Base-by-base conservation (phyloP, 2,888 invertebrate species). In the Hesperia comma region DNA sequence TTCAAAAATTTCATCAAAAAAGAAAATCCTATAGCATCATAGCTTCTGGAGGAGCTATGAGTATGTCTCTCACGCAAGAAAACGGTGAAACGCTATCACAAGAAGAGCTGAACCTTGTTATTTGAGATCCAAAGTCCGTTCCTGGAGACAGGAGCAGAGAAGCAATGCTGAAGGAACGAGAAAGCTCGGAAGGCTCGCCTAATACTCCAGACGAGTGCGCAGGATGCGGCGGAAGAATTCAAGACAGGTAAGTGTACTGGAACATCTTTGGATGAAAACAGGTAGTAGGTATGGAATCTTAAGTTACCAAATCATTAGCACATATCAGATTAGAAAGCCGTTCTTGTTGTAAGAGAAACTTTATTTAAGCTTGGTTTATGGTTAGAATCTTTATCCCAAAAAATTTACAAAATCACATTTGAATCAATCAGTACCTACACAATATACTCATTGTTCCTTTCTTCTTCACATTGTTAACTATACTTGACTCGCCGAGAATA, bases 141-240 rank as follows among this genome's bases (percentile, higher is more conserved):
- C 81, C 80, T 74, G 74, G 75, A 77, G 80, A 76, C 75, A 80
- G 79, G 77, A 82, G 82, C 68, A 80, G 80, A 74, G 80, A 83
- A 79, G 80, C 80, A 72, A 95, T 95, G 95, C 89, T 95, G 87
- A 95, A 95, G 87, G 95, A 95, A 85, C 94, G 95, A 66, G 93
- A 94, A 77, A 90, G 94, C 84, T 88, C 93, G 83, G 87, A 88
- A 78, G 88, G 84, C 66, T 92, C 92, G 66, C 90, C 92, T 57
- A 79, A 82, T 53, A 76, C 83, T 54, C 90, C 92, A 4, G 92
- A 92, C 76, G 90, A 90, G 82, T 95, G 95, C 78, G 95, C 95
- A 70, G 95, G 95, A 17, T 95, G 95, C 81, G 94, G 94, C 73
- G 94, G 93, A 26, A 83, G 93, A 74, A 95, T 95, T 72, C 94